Percentiles rank a stretch among this genome's conserved stretches.
phyloP scores from a whole-genome alignment of 2,113 vertebrate genomes.

The Dicerorhinus sumatrensis region DNA sequence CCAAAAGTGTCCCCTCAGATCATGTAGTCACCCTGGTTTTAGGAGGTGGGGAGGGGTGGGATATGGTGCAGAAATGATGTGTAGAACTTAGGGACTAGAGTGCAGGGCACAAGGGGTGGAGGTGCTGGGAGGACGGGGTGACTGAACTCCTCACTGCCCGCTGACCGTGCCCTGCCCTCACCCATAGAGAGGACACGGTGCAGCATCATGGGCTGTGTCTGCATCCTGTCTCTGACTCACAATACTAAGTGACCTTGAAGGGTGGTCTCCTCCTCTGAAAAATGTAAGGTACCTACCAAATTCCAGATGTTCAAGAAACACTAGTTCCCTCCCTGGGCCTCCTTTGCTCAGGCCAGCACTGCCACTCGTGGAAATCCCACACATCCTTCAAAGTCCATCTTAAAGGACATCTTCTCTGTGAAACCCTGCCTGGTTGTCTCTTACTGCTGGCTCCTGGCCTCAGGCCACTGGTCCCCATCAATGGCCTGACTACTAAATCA shows the following conservation, averaged over 20 bases:
- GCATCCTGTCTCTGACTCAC: not conserved
- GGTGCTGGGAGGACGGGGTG: rapidly evolving
- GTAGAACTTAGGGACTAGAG: not conserved
- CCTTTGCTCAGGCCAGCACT: not conserved
- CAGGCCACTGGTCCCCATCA: not conserved
- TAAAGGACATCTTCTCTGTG: not conserved
- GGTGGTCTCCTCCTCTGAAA: not conserved
- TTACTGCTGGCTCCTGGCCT: not conserved
- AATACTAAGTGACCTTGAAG: not conserved
- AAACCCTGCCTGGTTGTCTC: not conserved
- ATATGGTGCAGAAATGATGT: not conserved
- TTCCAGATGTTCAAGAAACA: not conserved
- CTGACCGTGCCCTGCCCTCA: not conserved
- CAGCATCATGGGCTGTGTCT: rapidly evolving
- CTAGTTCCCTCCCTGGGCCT: not conserved
- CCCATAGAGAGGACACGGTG: not conserved
- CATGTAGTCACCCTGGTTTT: not conserved
- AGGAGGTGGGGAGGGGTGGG: not conserved
- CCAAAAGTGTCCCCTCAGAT: not conserved
- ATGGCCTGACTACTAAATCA: not conserved
- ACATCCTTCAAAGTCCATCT: not conserved
- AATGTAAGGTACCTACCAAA: not conserved
- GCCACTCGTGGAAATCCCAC: not conserved
- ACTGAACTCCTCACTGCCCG: not conserved
- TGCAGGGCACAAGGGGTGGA: not conserved